phyloP scores from a whole-genome alignment of 2,113 vertebrate genomes.

The Pontoporia blainvillei region DNA sequence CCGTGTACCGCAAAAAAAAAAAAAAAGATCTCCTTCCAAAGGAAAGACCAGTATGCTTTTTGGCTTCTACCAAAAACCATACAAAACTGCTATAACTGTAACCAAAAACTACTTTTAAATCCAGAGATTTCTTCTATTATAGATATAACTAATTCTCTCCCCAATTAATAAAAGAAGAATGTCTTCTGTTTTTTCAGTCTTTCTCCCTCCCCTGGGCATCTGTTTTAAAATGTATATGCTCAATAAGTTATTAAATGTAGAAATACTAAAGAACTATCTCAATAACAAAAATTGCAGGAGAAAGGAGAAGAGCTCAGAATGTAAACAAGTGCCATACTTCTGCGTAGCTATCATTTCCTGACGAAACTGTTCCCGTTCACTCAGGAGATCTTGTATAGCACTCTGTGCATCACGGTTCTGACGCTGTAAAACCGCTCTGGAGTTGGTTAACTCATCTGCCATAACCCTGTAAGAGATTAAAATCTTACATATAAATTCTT shows the following conservation, averaged over 20 bases:
- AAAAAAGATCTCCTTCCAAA: background rate
- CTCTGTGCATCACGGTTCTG: conserved; percentile 93
- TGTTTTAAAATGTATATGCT: background rate
- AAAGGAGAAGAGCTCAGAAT: background rate
- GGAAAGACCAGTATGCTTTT: background rate
- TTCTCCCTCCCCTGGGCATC: background rate
- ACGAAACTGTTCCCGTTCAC: conserved; percentile 92
- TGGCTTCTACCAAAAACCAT: background rate
- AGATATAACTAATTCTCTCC: background rate
- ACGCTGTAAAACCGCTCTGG: conserved; percentile 89
- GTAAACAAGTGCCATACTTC: conserved; percentile 81
- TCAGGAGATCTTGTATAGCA: conserved; percentile 93
- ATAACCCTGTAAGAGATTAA: conserved; percentile 88
- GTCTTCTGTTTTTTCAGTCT: background rate
- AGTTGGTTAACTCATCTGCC: conserved; percentile 95
- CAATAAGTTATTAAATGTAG: background rate
- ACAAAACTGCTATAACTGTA: background rate
- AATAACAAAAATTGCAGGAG: background rate
- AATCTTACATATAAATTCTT: background rate
- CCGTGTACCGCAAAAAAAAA: no score
- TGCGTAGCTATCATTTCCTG: conserved; percentile 91
- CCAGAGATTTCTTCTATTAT: background rate
- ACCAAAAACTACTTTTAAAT: background rate
- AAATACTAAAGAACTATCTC: background rate
- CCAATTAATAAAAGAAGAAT: background rate